Base-by-base conservation (phyloP, 2,797 vertebrate genomes). In the Gallirallus australis region DNA sequence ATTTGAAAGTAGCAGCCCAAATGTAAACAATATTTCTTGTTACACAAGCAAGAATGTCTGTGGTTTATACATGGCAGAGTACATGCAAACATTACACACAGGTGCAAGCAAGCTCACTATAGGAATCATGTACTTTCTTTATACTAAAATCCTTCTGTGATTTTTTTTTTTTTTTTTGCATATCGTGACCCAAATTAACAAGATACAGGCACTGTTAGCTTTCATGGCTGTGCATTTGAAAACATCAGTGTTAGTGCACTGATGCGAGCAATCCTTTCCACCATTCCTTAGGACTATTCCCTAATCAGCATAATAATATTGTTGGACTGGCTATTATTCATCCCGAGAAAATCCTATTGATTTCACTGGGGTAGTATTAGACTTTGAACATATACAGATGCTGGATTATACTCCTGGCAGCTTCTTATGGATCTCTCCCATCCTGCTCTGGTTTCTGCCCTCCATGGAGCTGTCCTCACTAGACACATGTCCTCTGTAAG, bases 361-460 rank as follows among this genome's bases (percentile, higher is more conserved):
- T 93, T 96, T 96, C 71, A 61, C 72, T 56, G 52, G 56, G 33
- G 47, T 82, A 78, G 57, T 50, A 63, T 66, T 91, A 80, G 86
- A 78, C 70, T 92, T 92, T 84, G 87, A 93, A 95, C 82, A 79
- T 64, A 79, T 90, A 84, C 85, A 93, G 77, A 78, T 84, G 87
- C 91, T 90, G 85, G 82, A 91, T 96, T 96, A 95, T 77, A 80
- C 42, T 79, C 60, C 56, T 95, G 91, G 82, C 70, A 96, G 85
- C 13, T 93, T 94, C 82, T 72, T 94, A 91, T 86, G 82, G 91
- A 94, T 94, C 82, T 91, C 63, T 93, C 64, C 64, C 45, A 50
- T 79, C 27, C 48, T 89, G 31, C 48, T 71, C 59, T 68, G 16
- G n/a, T 50, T 94, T 90, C 42, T 0, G 3, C n/a, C 28, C 66